Evolutionary conservation across 2,113 vertebrate species (phyloP).

Genomic region (Trinectes maculatus): DNA sequence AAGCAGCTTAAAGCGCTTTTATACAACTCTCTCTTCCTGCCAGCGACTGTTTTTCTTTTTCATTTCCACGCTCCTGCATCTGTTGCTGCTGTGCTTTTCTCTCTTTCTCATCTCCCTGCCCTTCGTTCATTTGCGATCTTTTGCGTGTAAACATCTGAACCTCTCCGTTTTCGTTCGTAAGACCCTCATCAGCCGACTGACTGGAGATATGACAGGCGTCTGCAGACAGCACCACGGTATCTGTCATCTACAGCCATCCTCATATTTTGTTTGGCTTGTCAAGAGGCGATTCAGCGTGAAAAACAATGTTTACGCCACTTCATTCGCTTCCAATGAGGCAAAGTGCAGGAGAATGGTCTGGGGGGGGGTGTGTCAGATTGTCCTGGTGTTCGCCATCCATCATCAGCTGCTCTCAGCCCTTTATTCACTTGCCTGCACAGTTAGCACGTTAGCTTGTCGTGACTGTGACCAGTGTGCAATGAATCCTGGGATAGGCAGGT

Average conservation of each 20-base stretch:
- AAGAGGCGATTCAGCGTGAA: conserved; percentile 47
- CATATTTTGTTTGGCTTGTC: conserved; percentile 35
- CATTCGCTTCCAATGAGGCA: conserved; percentile 65
- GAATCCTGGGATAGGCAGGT: no score
- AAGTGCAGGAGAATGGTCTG: conserved; percentile 41
- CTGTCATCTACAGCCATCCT: conserved; percentile 41
- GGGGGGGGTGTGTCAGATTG: no score
- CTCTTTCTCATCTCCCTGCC: not conserved
- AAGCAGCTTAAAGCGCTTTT: conserved; percentile 57
- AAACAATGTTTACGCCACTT: conserved; percentile 48
- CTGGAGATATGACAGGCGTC: not conserved
- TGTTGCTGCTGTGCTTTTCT: conserved; percentile 1
- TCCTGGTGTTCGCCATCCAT: no score
- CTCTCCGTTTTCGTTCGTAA: conserved; percentile 17
- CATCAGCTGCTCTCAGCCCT: no score
- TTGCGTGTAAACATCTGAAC: no score
- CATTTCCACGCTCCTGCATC: conserved; percentile 8
- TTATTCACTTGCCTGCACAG: no score
- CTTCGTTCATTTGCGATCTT: not conserved
- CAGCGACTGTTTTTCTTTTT: conserved; percentile 58
- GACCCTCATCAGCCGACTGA: conserved; percentile 3
- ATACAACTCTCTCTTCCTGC: conserved; percentile 35
- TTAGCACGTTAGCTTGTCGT: no score
- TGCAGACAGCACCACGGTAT: conserved; percentile 19
- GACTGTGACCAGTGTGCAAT: no score